Evolutionary conservation across 2,888 invertebrate species (phyloP).

Genomic region (Callyntrura guangdongensis): DNA sequence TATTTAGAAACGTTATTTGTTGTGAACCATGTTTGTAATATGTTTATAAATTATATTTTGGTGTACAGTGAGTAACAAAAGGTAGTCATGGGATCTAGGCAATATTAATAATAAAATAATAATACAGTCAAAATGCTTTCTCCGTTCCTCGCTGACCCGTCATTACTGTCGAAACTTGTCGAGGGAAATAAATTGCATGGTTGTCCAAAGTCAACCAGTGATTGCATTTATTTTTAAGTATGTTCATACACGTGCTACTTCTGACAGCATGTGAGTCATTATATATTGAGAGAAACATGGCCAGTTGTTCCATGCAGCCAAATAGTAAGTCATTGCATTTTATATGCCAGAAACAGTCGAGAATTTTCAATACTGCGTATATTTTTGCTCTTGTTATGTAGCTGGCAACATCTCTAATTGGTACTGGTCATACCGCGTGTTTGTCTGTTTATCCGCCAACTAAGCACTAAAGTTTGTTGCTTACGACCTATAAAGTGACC

Average conservation of each 20-base stretch:
- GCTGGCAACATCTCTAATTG: background rate
- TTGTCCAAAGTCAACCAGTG: conserved; percentile 59
- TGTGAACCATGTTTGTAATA: background rate
- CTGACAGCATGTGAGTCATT: background rate
- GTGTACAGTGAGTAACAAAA: background rate
- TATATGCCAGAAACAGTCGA: no score
- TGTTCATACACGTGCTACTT: conserved; percentile 42
- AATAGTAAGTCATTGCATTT: no score
- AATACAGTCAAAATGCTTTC: conserved; percentile 14
- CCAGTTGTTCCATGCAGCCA: no score
- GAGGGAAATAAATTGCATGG: conserved; percentile 46
- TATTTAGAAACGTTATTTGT: no score
- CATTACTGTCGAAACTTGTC: conserved; percentile 6
- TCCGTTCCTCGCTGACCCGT: background rate
- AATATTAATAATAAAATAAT: conserved; percentile 7
- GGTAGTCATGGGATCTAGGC: background rate
- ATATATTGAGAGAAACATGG: no score
- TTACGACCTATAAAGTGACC: no score
- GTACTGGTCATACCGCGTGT: background rate
- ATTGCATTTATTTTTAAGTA: conserved; percentile 40
- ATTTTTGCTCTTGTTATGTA: background rate
- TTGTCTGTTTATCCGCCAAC: background rate
- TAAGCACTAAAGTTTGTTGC: no score
- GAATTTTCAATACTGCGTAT: no score
- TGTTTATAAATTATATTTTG: background rate